phyloP scores from a whole-genome alignment of 2,797 vertebrate genomes.

The Scarus forsteni region DNA sequence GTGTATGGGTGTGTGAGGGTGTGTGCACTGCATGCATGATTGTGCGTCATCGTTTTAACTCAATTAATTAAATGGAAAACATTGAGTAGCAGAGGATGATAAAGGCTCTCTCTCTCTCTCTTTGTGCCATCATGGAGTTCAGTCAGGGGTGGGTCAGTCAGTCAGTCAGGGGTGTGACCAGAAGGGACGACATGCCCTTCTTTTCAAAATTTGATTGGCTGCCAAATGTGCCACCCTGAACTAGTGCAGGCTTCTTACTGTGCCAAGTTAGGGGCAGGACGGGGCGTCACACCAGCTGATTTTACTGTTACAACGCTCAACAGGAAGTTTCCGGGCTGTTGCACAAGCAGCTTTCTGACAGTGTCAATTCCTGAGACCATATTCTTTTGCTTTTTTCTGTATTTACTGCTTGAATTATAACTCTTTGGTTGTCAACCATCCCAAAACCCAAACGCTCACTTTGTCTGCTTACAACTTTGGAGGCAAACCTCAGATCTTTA shows the following conservation, averaged over 20 bases:
- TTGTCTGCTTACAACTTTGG: too few relatives aligned
- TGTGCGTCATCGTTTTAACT: slow-evolving; percentile 32
- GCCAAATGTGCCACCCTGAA: neutral
- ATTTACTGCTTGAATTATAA: too few relatives aligned
- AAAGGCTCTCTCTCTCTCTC: neutral
- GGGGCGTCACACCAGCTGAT: neutral
- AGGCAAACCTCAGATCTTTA: too few relatives aligned
- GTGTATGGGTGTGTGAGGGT: neutral
- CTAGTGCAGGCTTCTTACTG: neutral
- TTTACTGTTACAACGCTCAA: neutral
- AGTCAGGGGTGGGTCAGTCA: neutral
- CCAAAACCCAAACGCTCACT: too few relatives aligned
- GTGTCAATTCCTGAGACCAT: too few relatives aligned
- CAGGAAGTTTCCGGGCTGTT: neutral
- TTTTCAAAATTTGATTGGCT: neutral
- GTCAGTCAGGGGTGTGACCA: neutral
- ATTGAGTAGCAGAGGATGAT: slow-evolving; percentile 26
- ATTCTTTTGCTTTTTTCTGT: too few relatives aligned
- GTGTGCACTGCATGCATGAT: neutral
- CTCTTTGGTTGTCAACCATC: too few relatives aligned
- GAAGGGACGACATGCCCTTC: neutral
- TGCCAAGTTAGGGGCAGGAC: neutral
- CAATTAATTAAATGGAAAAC: slow-evolving; percentile 55
- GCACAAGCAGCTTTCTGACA: neutral
- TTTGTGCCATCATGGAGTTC: slow-evolving; percentile 1